Evolutionary conservation across 2,888 invertebrate genomes (phyloP).

Genomic region (Plemyria rubiginata): DNA sequence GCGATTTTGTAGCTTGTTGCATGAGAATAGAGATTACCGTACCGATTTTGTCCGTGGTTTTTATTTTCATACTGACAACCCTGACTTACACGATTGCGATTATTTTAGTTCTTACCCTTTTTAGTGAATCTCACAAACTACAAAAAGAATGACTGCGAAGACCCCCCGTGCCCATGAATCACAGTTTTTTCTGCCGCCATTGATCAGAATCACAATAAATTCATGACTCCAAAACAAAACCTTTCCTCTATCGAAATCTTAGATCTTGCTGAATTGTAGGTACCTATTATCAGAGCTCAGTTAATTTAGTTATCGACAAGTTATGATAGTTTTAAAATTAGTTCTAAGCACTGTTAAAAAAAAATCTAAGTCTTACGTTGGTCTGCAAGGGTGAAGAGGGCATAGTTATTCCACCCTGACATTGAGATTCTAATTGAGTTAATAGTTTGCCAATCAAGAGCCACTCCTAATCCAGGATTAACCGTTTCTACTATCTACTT

Average conservation of each 20-base stretch:
- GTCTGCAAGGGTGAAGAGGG: neutral
- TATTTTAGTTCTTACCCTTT: neutral
- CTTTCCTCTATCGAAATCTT: neutral
- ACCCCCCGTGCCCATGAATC: neutral
- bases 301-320: neutral
- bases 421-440: constrained; percentile 27
- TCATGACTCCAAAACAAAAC: neutral
- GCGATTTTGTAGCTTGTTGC: constrained; percentile 51
- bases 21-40: constrained; percentile 62
- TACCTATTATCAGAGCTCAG: neutral
- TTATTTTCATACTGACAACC: constrained; percentile 1
- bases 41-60: constrained; percentile 31
- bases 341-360: neutral
- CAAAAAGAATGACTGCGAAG: neutral
- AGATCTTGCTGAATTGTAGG: neutral
- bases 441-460: constrained; percentile 22
- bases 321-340: neutral
- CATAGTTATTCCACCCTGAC: constrained; percentile 9
- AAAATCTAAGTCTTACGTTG: neutral
- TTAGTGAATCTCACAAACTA: neutral
- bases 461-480: constrained; percentile 21
- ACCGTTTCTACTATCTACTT: constrained; percentile 19
- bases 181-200: neutral
- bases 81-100: neutral
- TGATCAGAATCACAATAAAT: neutral